phyloP scores from a whole-genome alignment of 2,113 vertebrate genomes.

The Tachycineta bicolor region DNA sequence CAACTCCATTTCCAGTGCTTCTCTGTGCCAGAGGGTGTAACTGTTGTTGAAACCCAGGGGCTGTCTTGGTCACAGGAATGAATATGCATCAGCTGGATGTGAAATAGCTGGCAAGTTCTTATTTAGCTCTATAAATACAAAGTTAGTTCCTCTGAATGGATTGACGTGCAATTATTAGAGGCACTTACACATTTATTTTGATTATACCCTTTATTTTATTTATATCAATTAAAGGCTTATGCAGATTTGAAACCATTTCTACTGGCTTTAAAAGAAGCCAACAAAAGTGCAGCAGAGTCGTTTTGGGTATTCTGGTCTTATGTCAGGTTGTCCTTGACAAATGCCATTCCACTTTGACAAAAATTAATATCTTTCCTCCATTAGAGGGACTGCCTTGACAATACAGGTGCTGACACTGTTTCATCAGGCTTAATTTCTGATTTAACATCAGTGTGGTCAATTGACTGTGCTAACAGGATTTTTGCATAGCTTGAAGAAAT shows the following conservation, averaged over 20 bases:
- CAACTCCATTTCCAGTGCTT: neutral
- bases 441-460: neutral
- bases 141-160: neutral
- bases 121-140: neutral
- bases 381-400: neutral
- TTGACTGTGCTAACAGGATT: neutral
- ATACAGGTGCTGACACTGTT: neutral
- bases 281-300: neutral
- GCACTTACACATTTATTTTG: neutral
- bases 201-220: neutral
- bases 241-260: neutral
- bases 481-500: neutral
- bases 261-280: neutral
- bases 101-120: neutral
- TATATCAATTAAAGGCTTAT: neutral
- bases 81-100: neutral
- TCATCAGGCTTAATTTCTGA: neutral
- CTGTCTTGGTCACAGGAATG: neutral
- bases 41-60: neutral
- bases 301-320: neutral
- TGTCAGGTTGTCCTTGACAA: neutral
- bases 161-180: neutral
- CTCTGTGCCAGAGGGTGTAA: neutral
- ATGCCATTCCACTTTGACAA: neutral
- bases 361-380: neutral